Evolutionary conservation across 2,888 invertebrate species (phyloP).

Genomic region (Syrphus vitripennis): DNA sequence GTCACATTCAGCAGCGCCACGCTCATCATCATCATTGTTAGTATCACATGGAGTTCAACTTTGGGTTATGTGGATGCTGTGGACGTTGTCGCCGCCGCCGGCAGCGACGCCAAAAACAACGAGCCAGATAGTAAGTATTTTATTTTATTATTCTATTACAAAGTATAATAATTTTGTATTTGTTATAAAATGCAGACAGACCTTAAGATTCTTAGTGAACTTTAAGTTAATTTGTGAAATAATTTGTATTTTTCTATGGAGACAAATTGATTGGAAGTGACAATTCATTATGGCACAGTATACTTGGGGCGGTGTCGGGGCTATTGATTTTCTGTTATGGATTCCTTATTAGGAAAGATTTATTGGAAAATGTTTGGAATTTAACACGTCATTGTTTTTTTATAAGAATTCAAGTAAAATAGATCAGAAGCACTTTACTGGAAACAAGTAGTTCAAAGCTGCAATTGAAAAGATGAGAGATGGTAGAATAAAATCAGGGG

Average conservation of each 20-base stretch:
- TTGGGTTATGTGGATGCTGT: conserved; percentile 57
- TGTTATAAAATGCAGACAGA: neutral
- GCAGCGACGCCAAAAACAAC: conserved; percentile 28
- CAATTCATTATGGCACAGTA: no score
- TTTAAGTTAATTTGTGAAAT: conserved; percentile 25
- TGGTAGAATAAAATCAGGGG: no score
- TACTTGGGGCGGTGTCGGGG: neutral
- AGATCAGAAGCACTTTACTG: neutral
- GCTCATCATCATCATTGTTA: conserved; percentile 50
- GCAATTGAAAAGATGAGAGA: no score
- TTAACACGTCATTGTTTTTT: neutral
- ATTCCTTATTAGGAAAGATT: neutral
- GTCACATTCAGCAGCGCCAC: conserved; percentile 41
- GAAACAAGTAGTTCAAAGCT: no score
- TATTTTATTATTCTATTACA: neutral
- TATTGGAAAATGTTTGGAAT: neutral
- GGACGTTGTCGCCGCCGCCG: conserved; percentile 33
- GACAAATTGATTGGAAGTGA: conserved; percentile 46
- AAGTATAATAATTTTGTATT: neutral
- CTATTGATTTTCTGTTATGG: neutral
- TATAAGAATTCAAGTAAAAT: neutral
- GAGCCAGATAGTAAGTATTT: conserved; percentile 56
- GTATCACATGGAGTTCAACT: conserved; percentile 57
- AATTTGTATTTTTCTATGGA: neutral
- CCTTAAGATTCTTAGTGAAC: neutral